Evolutionary conservation across 2,888 invertebrate species (phyloP).

Genomic region (Ctena decussata): DNA sequence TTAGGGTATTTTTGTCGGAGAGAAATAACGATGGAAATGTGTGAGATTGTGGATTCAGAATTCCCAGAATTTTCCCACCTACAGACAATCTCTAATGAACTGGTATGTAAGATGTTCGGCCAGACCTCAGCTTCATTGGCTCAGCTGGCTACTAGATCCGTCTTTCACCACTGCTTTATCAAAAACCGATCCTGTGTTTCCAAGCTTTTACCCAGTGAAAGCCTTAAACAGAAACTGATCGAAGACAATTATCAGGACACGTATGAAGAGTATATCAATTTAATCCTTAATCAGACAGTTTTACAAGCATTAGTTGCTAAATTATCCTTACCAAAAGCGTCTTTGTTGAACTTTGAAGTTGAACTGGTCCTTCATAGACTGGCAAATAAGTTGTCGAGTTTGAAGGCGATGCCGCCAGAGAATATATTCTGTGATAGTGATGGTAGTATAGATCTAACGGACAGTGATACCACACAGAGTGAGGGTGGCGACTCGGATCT

Average conservation of each 20-base stretch:
- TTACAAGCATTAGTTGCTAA: slow-evolving; percentile 69
- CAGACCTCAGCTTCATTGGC: slow-evolving; percentile 74
- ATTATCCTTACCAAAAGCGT: slow-evolving; percentile 72
- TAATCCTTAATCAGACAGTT: slow-evolving; percentile 75
- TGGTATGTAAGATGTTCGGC: slow-evolving; percentile 80
- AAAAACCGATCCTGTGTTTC: slow-evolving; percentile 69
- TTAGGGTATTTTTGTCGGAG: slow-evolving; percentile 77
- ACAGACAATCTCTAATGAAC: slow-evolving; percentile 62
- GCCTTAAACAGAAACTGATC: slow-evolving; percentile 70
- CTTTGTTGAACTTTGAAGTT: slow-evolving; percentile 77
- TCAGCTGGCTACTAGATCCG: slow-evolving; percentile 76
- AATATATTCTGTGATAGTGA: slow-evolving; percentile 71
- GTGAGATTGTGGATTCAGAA: slow-evolving; percentile 70
- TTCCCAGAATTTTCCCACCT: slow-evolving; percentile 78
- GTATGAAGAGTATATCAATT: slow-evolving; percentile 78
- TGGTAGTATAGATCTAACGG: slow-evolving; percentile 65
- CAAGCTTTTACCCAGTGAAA: slow-evolving; percentile 71
- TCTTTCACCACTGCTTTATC: slow-evolving; percentile 78
- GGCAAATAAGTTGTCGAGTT: slow-evolving; percentile 67
- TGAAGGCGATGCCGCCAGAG: slow-evolving; percentile 73
- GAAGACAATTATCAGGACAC: slow-evolving; percentile 65
- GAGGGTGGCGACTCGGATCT: slow-evolving; percentile 83
- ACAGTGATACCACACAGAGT: slow-evolving; percentile 67
- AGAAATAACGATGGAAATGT: slow-evolving; percentile 77
- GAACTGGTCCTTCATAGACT: slow-evolving; percentile 78